Base-by-base conservation (phyloP, 2,888 invertebrate genomes). In the Spilosoma lubricipeda region DNA sequence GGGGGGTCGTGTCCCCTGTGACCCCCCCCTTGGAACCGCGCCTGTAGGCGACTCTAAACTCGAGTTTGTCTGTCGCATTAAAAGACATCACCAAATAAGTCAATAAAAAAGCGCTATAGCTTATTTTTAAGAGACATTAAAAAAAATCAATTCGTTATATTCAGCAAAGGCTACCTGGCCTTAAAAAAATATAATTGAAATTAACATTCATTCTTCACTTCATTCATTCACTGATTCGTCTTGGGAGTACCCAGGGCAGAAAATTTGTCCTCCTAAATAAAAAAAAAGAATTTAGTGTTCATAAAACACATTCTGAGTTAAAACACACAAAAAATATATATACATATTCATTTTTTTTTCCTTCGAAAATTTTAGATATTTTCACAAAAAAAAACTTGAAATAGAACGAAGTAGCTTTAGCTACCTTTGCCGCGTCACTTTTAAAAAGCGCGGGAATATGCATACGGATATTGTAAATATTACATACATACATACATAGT, bases 371-470 rank as follows among this genome's bases (percentile, higher is more conserved):
- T 63, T 30, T 63, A 30, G 9, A 5, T 48, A 7, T 42, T n/a
- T 66, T 39, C 9, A 20, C 18, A 18, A 8, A 42, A 18, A n/a
- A n/a, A n/a, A n/a, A n/a, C n/a, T 27, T 42, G 27, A 7, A 23
- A 20, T 27, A 27, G 7, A 67, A 5, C 33, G 42, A 67, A 67
- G 42, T 30, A 39, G 1, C 2, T 42, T 67, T 52, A 68, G 52
- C 48, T 68, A 52, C 23, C 52, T n/a, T 33, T 52, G 68, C 13
- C 67, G 27, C n/a, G n/a, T 23, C 8, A 36, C 23, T 68, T 45
- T 52, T 3, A 13, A 59, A 72, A 72, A 59, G 45, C 59, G 72
- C 72, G 67, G 52, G 59, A 72, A 72, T 39, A 67, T 42, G 18
- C n/a, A 11, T 27, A n/a, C 27, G 3, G 11, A 48, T 48, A 67